phyloP scores from a whole-genome alignment of 2,888 invertebrate species.

The Xestoiulus laeticollis region DNA sequence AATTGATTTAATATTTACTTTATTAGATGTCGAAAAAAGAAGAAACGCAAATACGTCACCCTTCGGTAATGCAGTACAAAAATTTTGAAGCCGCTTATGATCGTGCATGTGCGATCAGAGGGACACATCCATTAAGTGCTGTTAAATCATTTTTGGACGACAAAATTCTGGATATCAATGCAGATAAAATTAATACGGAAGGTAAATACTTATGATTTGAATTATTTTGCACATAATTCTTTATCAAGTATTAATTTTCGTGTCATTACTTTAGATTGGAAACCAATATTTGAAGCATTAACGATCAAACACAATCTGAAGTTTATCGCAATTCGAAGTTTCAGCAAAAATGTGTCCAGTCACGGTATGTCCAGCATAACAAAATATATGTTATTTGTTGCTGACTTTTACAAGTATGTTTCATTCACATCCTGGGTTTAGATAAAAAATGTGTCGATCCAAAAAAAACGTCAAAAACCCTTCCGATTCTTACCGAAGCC shows the following conservation, averaged over 20 bases:
- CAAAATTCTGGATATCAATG: constrained; percentile 52
- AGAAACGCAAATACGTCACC: background rate
- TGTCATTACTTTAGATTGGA: constrained; percentile 48
- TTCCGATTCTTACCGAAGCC: background rate
- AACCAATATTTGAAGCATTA: constrained; percentile 50
- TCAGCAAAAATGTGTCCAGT: background rate
- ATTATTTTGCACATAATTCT: background rate
- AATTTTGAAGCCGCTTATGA: constrained; percentile 6
- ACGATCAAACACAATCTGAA: background rate
- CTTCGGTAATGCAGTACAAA: background rate
- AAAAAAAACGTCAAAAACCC: background rate
- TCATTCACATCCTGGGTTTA: background rate
- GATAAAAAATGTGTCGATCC: background rate
- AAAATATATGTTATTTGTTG: background rate
- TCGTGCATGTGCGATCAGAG: constrained; percentile 25
- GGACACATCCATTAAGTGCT: constrained; percentile 9
- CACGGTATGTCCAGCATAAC: background rate
- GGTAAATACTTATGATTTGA: constrained; percentile 23
- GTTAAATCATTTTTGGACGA: constrained; percentile 44
- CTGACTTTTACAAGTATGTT: background rate
- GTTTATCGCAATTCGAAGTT: constrained; percentile 51
- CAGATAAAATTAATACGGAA: constrained; percentile 46
- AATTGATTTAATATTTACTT: background rate
- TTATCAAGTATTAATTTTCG: background rate
- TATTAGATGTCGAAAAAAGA: background rate